phyloP scores from a whole-genome alignment of 2,888 invertebrate species.

The Drosophila barbarae region DNA sequence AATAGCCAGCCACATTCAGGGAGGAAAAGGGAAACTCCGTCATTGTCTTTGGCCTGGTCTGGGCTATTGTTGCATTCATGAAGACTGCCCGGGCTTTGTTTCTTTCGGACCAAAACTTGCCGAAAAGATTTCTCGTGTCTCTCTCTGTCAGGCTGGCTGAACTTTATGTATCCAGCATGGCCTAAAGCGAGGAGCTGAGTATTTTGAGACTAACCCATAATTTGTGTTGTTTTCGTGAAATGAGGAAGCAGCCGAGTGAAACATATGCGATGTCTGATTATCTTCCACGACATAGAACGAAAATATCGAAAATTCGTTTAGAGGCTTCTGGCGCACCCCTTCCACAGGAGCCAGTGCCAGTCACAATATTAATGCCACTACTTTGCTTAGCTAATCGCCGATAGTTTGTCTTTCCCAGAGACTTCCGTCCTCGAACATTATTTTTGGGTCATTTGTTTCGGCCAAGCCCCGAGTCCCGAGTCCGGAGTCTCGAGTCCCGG shows the following conservation, averaged over 20 bases:
- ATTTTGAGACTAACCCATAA: slow-evolving; percentile 58
- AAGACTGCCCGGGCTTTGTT: slow-evolving; percentile 46
- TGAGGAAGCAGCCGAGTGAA: slow-evolving; percentile 49
- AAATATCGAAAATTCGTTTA: slow-evolving; percentile 9
- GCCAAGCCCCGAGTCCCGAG: slow-evolving; percentile 2
- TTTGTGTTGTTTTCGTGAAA: slow-evolving; percentile 53
- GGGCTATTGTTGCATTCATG: slow-evolving; percentile 72
- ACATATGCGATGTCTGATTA: slow-evolving; percentile 34
- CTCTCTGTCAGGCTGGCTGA: slow-evolving; percentile 24
- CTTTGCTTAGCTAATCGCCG: slow-evolving; percentile 60
- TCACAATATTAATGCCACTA: slow-evolving; percentile 56
- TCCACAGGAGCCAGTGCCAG: slow-evolving; percentile 19
- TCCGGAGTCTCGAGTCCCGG: slow-evolving; percentile 6
- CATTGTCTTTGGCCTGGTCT: slow-evolving; percentile 36
- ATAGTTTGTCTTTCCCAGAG: slow-evolving; percentile 55
- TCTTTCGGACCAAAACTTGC: slow-evolving; percentile 49
- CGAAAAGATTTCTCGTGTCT: slow-evolving; percentile 45
- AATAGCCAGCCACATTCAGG: slow-evolving; percentile 12
- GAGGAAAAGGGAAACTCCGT: slow-evolving; percentile 12
- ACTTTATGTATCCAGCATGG: slow-evolving; percentile 27
- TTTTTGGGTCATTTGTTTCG: slow-evolving; percentile 61
- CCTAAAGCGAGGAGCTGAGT: slow-evolving; percentile 16
- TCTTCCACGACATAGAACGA: slow-evolving; percentile 8
- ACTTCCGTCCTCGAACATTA: slow-evolving; percentile 53
- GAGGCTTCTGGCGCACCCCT: slow-evolving; percentile 8